These are phyloP conservation scores for Protobothrops mucrosquamatus DNA, from an alignment of 2,113 vertebrate genomes.

Conservation along the genomic window DNA sequence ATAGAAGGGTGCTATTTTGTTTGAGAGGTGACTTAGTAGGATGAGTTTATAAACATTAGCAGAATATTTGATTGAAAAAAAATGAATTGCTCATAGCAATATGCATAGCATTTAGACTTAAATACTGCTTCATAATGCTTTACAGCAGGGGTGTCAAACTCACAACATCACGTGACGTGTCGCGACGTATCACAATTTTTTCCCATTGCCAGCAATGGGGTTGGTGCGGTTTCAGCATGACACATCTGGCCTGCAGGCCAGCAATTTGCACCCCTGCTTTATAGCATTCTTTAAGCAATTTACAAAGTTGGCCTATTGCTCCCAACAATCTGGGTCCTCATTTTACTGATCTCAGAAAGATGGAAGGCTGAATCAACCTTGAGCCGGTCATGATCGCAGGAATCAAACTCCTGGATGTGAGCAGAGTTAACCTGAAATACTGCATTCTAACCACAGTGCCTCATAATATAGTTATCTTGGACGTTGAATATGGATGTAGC, in stretches of 20 bases:
- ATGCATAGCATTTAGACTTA: not conserved
- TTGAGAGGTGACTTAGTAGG: not conserved
- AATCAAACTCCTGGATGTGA: not conserved
- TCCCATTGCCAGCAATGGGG: too few species aligned
- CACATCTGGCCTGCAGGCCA: too few species aligned
- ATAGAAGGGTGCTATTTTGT: not conserved
- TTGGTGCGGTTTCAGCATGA: too few species aligned
- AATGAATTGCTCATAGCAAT: not conserved
- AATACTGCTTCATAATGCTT: not conserved
- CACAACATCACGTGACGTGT: too few species aligned
- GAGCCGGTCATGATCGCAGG: not conserved
- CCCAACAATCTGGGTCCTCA: not conserved
- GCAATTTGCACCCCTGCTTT: not conserved
- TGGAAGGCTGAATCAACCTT: not conserved
- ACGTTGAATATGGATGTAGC: not conserved
- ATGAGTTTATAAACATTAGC: not conserved
- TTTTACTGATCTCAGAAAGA: not conserved
- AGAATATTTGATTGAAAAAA: not conserved
- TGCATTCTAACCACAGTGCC: not conserved
- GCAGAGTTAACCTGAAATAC: not conserved
- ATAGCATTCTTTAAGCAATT: not conserved
- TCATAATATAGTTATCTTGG: not conserved
- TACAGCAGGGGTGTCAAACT: too few species aligned
- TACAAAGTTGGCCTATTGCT: not conserved
- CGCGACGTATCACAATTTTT: too few species aligned